Conservation (phyloP, 2,113 vertebrate species). For the Meles meles region DNA sequence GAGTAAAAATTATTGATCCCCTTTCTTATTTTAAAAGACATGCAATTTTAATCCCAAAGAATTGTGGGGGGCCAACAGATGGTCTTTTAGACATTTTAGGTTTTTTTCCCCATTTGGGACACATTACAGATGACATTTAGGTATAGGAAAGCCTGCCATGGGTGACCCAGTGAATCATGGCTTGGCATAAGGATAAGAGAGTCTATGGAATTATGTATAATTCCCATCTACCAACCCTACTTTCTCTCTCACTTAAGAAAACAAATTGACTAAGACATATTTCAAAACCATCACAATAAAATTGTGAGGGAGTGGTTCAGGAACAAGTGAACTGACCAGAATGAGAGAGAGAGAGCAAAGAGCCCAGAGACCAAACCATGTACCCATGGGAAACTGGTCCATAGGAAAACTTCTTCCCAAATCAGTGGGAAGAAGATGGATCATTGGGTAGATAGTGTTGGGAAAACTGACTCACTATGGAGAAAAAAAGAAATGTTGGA, state of each 20-base stretch:
- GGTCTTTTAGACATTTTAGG: neutral
- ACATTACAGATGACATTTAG: neutral
- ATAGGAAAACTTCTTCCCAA: neutral
- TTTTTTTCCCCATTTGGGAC: accelerated
- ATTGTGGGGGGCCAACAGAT: neutral
- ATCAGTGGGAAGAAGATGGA: neutral
- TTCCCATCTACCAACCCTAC: neutral
- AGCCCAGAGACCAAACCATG: neutral
- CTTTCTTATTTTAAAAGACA: neutral
- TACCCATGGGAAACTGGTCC: neutral
- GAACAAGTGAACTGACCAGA: neutral
- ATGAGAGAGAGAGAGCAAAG: neutral
- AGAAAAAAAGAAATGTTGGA: neutral
- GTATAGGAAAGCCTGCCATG: neutral
- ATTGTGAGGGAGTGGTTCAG: accelerated
- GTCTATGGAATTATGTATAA: neutral
- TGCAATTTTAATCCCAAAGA: neutral
- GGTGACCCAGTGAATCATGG: neutral
- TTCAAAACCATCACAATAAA: neutral
- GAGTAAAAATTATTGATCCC: neutral
- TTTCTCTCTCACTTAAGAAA: neutral
- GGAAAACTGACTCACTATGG: neutral
- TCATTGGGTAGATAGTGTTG: neutral
- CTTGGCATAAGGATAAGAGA: neutral
- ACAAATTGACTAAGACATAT: neutral